These are phyloP conservation scores for Caradrina clavipalpis DNA, from an alignment of 2,888 invertebrate genomes.

Conservation along the genomic window DNA sequence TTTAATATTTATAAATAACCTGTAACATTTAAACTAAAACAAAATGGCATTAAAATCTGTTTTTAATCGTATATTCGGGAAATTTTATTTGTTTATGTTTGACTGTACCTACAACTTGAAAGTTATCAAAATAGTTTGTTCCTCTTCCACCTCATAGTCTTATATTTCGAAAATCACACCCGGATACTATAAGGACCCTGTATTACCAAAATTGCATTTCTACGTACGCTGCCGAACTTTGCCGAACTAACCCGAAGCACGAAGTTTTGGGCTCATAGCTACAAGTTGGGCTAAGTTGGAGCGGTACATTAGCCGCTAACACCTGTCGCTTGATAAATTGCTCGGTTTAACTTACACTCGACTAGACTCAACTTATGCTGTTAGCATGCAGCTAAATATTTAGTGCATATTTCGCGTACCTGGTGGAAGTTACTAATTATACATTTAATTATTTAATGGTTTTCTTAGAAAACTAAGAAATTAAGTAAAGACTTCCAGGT, in stretches of 20 bases:
- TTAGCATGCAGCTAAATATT: conserved; percentile 57
- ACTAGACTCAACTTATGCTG: conserved; percentile 60
- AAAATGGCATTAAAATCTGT: no score
- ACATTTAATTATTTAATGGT: conserved; percentile 15
- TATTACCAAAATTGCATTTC: conserved; percentile 47
- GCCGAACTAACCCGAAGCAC: conserved; percentile 23
- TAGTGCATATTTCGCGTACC: conserved; percentile 51
- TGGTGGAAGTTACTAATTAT: conserved; percentile 5
- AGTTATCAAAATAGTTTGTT: no score
- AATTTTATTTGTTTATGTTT: no score
- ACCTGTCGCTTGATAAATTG: conserved; percentile 72
- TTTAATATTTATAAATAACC: no score
- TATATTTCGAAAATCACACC: not conserved
- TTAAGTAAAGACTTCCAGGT: no score
- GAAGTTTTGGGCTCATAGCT: conserved; percentile 58
- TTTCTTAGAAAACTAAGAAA: no score
- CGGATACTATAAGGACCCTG: not conserved
- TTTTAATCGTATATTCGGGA: no score
- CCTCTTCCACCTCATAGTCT: no score
- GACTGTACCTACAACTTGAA: no score
- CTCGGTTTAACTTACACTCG: conserved; percentile 63
- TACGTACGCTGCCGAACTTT: conserved; percentile 23
- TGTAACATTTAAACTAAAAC: no score
- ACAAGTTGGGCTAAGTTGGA: conserved; percentile 54
- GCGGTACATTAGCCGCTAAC: conserved; percentile 66